A percentile compares a stretch with the other conserved stretches of the same genome.
Conservation (phyloP, 2,888 invertebrate species). For the Ichneumoninae sp. region DNA sequence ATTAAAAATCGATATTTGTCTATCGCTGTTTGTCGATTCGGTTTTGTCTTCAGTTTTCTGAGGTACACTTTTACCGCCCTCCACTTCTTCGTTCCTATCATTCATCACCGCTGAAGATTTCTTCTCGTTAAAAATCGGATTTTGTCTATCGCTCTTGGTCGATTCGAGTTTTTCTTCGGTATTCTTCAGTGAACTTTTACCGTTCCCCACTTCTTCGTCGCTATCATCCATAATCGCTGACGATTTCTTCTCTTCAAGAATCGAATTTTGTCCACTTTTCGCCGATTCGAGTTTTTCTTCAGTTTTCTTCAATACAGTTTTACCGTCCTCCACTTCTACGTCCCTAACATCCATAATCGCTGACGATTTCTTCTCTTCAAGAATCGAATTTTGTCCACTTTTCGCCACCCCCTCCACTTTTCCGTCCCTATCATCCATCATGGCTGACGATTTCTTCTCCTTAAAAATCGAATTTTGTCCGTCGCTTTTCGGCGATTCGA, state of each 20-base stretch:
- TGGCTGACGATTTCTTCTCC: neutral
- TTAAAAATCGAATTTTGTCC: neutral
- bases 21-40: neutral
- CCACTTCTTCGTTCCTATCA: neutral
- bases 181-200: neutral
- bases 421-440: neutral
- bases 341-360: neutral
- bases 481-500: neutral
- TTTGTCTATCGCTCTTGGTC: neutral
- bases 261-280: neutral
- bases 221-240: neutral
- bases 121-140: neutral
- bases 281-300: neutral
- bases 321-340: neutral
- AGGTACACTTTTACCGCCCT: neutral
- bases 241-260: neutral
- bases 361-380: neutral
- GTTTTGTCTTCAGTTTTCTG: conserved; percentile 10
- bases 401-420: neutral
- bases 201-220: neutral
- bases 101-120: neutral
- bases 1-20: neutral
- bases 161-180: neutral
- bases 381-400: neutral
- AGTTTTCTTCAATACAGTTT: neutral